These are phyloP conservation scores for Nebria ingens DNA, from an alignment of 1,140 invertebrate genomes.

Conservation along the genomic window DNA sequence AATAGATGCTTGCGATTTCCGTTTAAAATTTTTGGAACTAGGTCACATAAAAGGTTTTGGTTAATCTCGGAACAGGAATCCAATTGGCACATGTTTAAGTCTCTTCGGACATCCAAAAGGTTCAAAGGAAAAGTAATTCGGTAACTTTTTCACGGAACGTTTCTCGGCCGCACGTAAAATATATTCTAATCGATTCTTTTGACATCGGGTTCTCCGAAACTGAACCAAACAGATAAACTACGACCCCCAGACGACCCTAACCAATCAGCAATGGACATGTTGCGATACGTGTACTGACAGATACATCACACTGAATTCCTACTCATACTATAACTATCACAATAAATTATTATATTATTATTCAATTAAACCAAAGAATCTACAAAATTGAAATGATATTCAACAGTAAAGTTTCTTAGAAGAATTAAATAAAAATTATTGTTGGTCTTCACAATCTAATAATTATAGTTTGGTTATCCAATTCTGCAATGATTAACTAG, in stretches of 20 bases:
- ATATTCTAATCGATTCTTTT: constrained; percentile 9
- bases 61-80: constrained; percentile 7
- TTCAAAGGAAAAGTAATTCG: neutral
- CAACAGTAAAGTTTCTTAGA: too few relatives aligned
- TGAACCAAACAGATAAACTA: neutral
- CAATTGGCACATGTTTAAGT: constrained; percentile 8
- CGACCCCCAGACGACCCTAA: neutral
- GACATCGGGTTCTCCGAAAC: neutral
- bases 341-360: too few relatives aligned
- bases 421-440: too few relatives aligned
- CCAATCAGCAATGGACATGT: neutral
- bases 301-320: too few relatives aligned
- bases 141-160: neutral
- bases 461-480: too few relatives aligned
- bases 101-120: neutral
- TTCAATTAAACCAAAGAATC: too few relatives aligned
- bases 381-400: too few relatives aligned
- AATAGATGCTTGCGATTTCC: constrained; percentile 1
- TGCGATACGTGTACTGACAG: neutral
- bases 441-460: too few relatives aligned
- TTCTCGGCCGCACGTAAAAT: constrained; percentile 1
- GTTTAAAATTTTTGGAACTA: neutral
- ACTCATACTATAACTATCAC: too few relatives aligned
- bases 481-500: too few relatives aligned
- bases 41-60: constrained; percentile 2